Evolutionary conservation across 2,888 invertebrate genomes (phyloP), one percentile per base, ranked within the genome.

Genomic region (Drosophila histrio): DNA sequence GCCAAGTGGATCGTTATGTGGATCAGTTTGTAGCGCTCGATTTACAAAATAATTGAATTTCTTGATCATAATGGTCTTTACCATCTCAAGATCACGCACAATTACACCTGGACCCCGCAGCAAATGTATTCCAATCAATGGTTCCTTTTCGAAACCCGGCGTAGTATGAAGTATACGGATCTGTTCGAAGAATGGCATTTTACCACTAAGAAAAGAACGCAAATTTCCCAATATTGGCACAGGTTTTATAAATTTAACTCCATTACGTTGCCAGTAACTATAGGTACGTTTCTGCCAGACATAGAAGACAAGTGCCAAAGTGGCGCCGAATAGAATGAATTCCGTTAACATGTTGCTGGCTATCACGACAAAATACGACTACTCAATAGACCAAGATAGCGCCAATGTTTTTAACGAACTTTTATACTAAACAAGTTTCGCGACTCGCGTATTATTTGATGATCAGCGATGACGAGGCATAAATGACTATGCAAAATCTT

Each of bases 21-120:
- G 47, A 57, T 57, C 47, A 8, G 57, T 47, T 3, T 15, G 2
- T 0, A 57, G 6, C 7, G 22, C 47, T 1, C 57, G 57, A 39
- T 57, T 57, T 15, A 39, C 38, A 17, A 92, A 92, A 19, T 75
- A 77, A 61, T 88, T 85, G 44, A 92, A 92, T 53, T 92, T 92
- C 26, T 91, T 92, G 2, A 92, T 87, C 24, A 92, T 64, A 1
- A 92, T 47, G 2, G 81, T 71, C 72, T 92, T 92, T 5, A 57
- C 8, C 3, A 57, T 26, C 11, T 57, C 57, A 13, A 57, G 38
- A 47, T 57, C 57, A 3, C 57, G 57, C 3, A 57, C 6, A 2
- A 57, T 1, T 3, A 57, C 19, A 8, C 15, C 57, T n/a, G 57
- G 57, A 30, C 57, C 57, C 9, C n/a, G 21, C 1, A 39, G 9